Evolutionary conservation across 2,797 vertebrate species (phyloP).

Genomic region (Urocyon cinereoargenteus): DNA sequence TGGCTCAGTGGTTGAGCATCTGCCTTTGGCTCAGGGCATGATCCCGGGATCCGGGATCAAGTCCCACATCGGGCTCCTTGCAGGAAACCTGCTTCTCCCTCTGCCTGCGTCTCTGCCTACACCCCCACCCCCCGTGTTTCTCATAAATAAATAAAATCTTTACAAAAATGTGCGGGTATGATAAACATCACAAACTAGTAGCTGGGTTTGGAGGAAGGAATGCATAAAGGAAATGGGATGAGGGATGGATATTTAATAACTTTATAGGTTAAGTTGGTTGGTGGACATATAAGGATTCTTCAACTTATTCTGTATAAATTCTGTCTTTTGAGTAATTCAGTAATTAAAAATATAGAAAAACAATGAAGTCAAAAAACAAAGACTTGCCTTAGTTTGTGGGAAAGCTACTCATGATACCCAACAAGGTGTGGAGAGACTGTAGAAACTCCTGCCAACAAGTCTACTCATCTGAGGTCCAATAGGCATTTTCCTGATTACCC

Average conservation of each 20-base stretch:
- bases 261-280: not conserved
- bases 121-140: no score
- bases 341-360: conserved; percentile 30
- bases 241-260: not conserved
- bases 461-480: not conserved
- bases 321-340: not conserved
- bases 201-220: not conserved
- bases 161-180: not conserved
- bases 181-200: not conserved
- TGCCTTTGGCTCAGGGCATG: no score
- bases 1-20: no score
- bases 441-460: not conserved
- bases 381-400: not conserved
- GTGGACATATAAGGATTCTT: not conserved
- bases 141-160: no score
- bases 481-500: not conserved
- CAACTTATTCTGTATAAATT: not conserved
- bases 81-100: no score
- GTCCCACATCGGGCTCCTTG: no score
- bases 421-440: not conserved
- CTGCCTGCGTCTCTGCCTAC: no score
- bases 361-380: not conserved
- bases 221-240: not conserved
- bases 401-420: not conserved
- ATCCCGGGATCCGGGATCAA: no score